A percentile compares a stretch with the other conserved stretches of the same genome.
Evolutionary conservation across 1,140 invertebrate genomes (phyloP).

Genomic region (Drosophila fuyamai): DNA sequence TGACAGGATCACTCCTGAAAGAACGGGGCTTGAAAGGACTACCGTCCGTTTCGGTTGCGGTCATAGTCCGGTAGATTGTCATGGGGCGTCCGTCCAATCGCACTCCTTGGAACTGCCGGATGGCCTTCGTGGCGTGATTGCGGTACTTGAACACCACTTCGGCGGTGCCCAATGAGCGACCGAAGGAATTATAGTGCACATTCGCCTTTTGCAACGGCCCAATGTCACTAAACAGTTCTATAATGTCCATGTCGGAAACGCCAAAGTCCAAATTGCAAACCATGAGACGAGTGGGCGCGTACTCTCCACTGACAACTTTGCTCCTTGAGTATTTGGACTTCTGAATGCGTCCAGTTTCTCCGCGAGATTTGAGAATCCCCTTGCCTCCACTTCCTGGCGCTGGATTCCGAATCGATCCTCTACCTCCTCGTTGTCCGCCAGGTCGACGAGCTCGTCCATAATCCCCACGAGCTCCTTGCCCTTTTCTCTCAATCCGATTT

Average conservation of each 20-base stretch:
- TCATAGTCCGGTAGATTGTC: neutral
- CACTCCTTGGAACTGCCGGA: neutral
- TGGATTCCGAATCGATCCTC: neutral
- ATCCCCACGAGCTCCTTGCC: neutral
- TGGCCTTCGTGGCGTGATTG: neutral
- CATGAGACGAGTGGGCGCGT: neutral
- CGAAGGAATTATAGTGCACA: neutral
- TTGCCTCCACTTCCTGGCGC: too few species aligned
- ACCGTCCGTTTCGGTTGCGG: neutral
- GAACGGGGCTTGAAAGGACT: too few species aligned
- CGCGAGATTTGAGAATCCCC: neutral
- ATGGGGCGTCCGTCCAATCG: neutral
- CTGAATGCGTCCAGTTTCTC: neutral
- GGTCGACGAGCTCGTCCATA: neutral
- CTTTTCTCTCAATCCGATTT: neutral
- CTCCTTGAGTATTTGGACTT: neutral
- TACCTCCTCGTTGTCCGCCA: neutral
- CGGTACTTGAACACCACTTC: neutral
- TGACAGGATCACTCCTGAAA: neutral
- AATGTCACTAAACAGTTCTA: neutral
- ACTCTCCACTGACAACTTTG: neutral
- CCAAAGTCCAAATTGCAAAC: constrained; percentile 4
- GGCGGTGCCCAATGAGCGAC: constrained; percentile 1
- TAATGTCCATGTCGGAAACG: neutral
- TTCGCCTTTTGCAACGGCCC: neutral